phyloP scores from a whole-genome alignment of 1,140 invertebrate genomes.

The Aporrectodea caliginosa region DNA sequence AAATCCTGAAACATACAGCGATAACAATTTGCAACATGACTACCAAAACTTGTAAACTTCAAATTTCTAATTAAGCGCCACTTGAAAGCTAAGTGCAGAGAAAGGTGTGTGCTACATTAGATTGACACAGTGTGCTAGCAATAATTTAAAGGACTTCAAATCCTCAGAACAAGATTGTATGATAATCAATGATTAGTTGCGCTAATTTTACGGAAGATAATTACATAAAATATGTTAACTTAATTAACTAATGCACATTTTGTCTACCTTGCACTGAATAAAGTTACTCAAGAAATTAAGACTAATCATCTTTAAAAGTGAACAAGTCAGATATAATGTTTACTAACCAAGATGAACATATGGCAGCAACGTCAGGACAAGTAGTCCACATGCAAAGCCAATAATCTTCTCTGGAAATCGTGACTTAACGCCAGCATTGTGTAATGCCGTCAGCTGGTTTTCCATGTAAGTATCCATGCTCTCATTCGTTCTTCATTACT shows the following conservation, averaged over 20 bases:
- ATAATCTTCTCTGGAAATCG: constrained; percentile 43
- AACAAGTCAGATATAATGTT: too few relatives aligned
- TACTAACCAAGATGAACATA: constrained; percentile 48
- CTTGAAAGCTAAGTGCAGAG: too few relatives aligned
- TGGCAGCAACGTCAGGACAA: constrained; percentile 41
- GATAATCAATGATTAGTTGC: neutral
- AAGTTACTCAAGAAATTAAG: too few relatives aligned
- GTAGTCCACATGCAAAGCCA: constrained; percentile 37
- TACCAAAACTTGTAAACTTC: too few relatives aligned
- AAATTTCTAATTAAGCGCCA: too few relatives aligned
- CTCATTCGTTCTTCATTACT: too few relatives aligned
- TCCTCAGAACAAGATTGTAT: neutral
- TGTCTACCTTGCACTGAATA: neutral
- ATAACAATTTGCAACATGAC: too few relatives aligned
- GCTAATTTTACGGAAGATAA: neutral
- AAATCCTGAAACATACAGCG: constrained; percentile 43
- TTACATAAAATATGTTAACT: neutral
- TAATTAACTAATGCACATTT: neutral
- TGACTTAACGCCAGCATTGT: constrained; percentile 38
- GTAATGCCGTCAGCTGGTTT: constrained; percentile 41
- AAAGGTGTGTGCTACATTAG: too few relatives aligned
- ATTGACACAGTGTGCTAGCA: too few relatives aligned
- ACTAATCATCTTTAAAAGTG: too few relatives aligned
- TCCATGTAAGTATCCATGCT: constrained; percentile 40
- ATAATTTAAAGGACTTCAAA: too few relatives aligned